Base-by-base conservation (phyloP, 2,888 invertebrate species). In the Agrilus cyanescens region DNA sequence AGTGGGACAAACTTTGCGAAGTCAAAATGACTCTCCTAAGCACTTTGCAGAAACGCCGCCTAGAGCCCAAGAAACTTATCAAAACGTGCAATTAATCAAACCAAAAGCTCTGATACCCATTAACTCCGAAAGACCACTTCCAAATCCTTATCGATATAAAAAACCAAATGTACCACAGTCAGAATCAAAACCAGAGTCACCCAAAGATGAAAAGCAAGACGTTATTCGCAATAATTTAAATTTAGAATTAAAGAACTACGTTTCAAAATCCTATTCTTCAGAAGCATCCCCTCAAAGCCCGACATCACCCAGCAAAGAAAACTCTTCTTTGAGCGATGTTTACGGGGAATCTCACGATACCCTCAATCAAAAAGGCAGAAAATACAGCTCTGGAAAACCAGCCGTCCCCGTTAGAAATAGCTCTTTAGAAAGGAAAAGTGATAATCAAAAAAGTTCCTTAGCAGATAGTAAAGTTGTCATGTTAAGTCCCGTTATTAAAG, bases 91-190 rank as follows among this genome's bases (percentile, higher is more conserved):
- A 39, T 48, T 66, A 13, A 61, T 67, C 6, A 65, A 62, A 52
- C 65, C 67, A 1, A 66, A 64, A 55, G 65, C 65, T 18, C 46
- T 61, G 32, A 63, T 65, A 38, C 66, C 65, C 2, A 62, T 64
- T 13, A 65, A 60, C 50, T 60, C 65, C 0, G 63, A 64, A 51
- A 53, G 66, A 41, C 55, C 65, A 4, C 46, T 65, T 15, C 66
- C 66, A 10, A 65, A 65, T 53, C 65, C 65, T 0, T 65, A 62
- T 46, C 62, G 57, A 36, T 52, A 54, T 44, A 49, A 49, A 37
- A 25, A 25, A 25, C 25, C 25, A 25, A 25, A 3, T 25, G 8
- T 4, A 25, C 10, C 25, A 10, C 25, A 25, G 10, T 25, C 25
- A 4, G 10, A 25, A 4, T 25, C 25, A 10, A 25, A 10, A 10